Evolutionary conservation across 2,888 invertebrate genomes (phyloP).

Genomic region (Orthosia cruda): DNA sequence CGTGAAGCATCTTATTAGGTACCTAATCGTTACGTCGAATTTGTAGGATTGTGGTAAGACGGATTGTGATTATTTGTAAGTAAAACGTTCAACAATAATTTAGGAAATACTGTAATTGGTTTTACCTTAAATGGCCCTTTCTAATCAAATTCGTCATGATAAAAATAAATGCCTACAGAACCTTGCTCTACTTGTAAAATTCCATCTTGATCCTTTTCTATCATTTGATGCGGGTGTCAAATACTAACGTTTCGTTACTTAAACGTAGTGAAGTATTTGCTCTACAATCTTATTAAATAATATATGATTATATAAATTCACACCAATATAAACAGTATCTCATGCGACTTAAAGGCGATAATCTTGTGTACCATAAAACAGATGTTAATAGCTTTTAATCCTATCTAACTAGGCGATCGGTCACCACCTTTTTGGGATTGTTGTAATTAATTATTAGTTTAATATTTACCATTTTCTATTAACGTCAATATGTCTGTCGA

Average conservation of each 20-base stretch:
- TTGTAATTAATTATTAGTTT: slow-evolving; percentile 70
- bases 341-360: slow-evolving; percentile 38
- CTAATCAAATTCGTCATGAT: neutral
- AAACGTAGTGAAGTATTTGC: slow-evolving; percentile 55
- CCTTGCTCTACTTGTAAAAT: slow-evolving; percentile 3
- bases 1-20: slow-evolving; percentile 6
- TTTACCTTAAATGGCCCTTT: neutral
- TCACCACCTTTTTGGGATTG: slow-evolving; percentile 72
- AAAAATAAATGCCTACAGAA: slow-evolving; percentile 33
- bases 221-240: slow-evolving; percentile 55
- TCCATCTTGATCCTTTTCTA: slow-evolving; percentile 22
- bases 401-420: slow-evolving; percentile 70
- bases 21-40: neutral
- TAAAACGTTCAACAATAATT: neutral
- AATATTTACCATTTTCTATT: slow-evolving; percentile 64
- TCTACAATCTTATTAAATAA: slow-evolving; percentile 52
- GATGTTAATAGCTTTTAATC: slow-evolving; percentile 68
- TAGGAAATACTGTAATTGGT: neutral
- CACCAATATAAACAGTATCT: slow-evolving; percentile 37
- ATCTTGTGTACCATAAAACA: slow-evolving; percentile 51
- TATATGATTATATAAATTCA: slow-evolving; percentile 12
- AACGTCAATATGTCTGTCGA: slow-evolving; percentile 59
- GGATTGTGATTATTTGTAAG: neutral
- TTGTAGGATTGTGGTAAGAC: neutral
- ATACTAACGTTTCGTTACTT: slow-evolving; percentile 59